Conservation (phyloP, 2,113 vertebrate species). For the Larimichthys polyactis region DNA sequence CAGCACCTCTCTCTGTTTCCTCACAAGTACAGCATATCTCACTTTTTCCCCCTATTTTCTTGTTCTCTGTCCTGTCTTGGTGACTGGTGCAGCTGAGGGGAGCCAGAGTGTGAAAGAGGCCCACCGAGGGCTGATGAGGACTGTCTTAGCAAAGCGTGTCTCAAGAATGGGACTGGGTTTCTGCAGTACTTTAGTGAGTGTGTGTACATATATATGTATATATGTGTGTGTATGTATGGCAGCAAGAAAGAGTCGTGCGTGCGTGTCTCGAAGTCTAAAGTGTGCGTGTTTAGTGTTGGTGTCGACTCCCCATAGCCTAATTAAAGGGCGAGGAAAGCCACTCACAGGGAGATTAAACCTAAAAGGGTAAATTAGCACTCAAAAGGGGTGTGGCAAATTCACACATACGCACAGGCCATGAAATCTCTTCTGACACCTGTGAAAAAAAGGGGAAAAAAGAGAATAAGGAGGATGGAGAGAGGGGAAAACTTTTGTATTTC, state of each 20-base stretch:
- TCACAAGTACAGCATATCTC: slow-evolving; percentile 52
- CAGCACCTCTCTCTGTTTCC: slow-evolving; percentile 52
- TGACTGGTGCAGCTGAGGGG: slow-evolving; percentile 73
- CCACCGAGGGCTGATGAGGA: slow-evolving; percentile 74
- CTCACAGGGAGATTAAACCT: slow-evolving; percentile 86
- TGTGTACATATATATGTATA: slow-evolving; percentile 24
- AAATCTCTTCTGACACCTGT: slow-evolving; percentile 84
- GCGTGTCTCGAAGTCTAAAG: slow-evolving; percentile 54
- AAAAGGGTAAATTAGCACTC: slow-evolving; percentile 87
- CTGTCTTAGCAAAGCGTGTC: slow-evolving; percentile 66
- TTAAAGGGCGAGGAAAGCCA: slow-evolving; percentile 85
- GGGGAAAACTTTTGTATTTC: slow-evolving; percentile 56
- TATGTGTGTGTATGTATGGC: slow-evolving; percentile 21
- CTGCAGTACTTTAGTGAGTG: slow-evolving; percentile 41
- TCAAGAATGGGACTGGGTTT: slow-evolving; percentile 62
- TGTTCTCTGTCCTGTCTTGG: slow-evolving; percentile 54
- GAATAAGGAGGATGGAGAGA: slow-evolving; percentile 48
- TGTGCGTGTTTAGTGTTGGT: slow-evolving; percentile 76
- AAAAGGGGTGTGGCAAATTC: slow-evolving; percentile 83
- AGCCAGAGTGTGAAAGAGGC: slow-evolving; percentile 79
- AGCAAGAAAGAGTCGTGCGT: slow-evolving; percentile 38
- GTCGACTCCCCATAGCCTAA: slow-evolving; percentile 86
- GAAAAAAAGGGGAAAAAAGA: slow-evolving; percentile 38
- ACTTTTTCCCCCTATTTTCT: slow-evolving; percentile 32
- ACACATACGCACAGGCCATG: slow-evolving; percentile 79